These are phyloP conservation scores for Polia nebulosa DNA, from an alignment of 2,888 invertebrate genomes.

Conservation along the genomic window DNA sequence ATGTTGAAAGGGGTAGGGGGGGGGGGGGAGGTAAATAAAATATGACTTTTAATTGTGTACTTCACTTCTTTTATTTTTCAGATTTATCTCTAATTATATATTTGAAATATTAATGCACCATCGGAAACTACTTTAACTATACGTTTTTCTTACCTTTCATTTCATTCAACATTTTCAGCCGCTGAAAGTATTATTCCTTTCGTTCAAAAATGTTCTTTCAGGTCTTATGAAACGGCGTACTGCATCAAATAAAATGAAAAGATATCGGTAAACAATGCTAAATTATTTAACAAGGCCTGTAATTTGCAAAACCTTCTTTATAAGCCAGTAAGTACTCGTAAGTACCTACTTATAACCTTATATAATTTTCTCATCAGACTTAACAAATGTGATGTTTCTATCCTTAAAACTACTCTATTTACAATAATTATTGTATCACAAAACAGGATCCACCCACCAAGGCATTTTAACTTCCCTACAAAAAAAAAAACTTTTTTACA, in stretches of 20 bases:
- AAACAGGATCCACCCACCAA: slow-evolving; percentile 73
- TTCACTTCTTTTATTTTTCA: slow-evolving; percentile 72
- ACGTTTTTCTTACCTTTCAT: slow-evolving; percentile 21
- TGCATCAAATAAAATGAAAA: slow-evolving; percentile 36
- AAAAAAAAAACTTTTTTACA: background rate
- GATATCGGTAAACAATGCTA: slow-evolving; percentile 14
- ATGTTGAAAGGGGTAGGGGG: no score
- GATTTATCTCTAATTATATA: slow-evolving; percentile 66
- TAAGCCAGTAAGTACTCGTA: no score
- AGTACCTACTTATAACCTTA: no score
- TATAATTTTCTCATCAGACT: slow-evolving; percentile 49
- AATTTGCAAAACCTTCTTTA: slow-evolving; percentile 13
- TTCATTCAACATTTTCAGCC: slow-evolving; percentile 4
- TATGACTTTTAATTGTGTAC: slow-evolving; percentile 67
- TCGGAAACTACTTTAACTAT: slow-evolving; percentile 41
- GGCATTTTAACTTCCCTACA: slow-evolving; percentile 72
- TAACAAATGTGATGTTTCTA: slow-evolving; percentile 62
- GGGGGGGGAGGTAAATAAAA: slow-evolving; percentile 66
- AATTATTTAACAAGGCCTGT: slow-evolving; percentile 11
- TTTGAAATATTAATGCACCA: slow-evolving; percentile 67
- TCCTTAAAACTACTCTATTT: slow-evolving; percentile 69
- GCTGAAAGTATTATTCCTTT: background rate
- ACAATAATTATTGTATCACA: slow-evolving; percentile 82
- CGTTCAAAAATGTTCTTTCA: background rate
- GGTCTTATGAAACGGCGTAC: background rate